Evolutionary conservation across 1,140 invertebrate species (phyloP).

Genomic region (Alviniconcha marisindica): DNA sequence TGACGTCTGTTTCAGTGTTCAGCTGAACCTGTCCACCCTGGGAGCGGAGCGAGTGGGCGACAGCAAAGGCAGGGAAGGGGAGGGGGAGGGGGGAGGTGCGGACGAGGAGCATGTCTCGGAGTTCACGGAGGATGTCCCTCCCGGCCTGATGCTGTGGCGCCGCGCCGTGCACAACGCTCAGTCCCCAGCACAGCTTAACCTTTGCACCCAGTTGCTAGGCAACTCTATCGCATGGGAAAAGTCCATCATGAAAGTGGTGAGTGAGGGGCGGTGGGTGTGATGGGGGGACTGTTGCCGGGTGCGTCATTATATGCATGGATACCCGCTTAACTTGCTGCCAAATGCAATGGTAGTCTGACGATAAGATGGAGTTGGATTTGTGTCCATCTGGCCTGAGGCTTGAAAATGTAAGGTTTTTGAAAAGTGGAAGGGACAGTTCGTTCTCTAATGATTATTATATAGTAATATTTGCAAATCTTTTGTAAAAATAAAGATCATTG

Average conservation of each 20-base stretch:
- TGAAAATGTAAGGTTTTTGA: too few species aligned
- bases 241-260: slow-evolving; percentile 99
- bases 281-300: too few species aligned
- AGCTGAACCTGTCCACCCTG: slow-evolving; percentile 66
- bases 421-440: too few species aligned
- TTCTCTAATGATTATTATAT: too few species aligned
- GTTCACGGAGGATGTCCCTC: slow-evolving; percentile 67
- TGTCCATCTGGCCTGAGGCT: too few species aligned
- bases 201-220: slow-evolving; percentile 93
- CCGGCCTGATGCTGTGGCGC: slow-evolving; percentile 89
- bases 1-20: slow-evolving; percentile 45
- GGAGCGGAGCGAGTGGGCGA: slow-evolving; percentile 38
- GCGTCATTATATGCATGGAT: too few species aligned
- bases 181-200: slow-evolving; percentile 92
- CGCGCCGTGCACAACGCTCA: slow-evolving; percentile 88
- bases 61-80: slow-evolving; percentile 15
- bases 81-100: slow-evolving; percentile 32
- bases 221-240: slow-evolving; percentile 98
- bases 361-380: too few species aligned
- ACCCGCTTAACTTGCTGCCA: too few species aligned
- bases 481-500: too few species aligned
- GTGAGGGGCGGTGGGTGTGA: slow-evolving; percentile 72
- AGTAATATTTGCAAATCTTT: too few species aligned
- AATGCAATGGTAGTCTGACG: too few species aligned
- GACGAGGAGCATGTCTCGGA: slow-evolving; percentile 50